Base-by-base conservation (phyloP, 1,140 invertebrate genomes). In the Steinernema khuongi region DNA sequence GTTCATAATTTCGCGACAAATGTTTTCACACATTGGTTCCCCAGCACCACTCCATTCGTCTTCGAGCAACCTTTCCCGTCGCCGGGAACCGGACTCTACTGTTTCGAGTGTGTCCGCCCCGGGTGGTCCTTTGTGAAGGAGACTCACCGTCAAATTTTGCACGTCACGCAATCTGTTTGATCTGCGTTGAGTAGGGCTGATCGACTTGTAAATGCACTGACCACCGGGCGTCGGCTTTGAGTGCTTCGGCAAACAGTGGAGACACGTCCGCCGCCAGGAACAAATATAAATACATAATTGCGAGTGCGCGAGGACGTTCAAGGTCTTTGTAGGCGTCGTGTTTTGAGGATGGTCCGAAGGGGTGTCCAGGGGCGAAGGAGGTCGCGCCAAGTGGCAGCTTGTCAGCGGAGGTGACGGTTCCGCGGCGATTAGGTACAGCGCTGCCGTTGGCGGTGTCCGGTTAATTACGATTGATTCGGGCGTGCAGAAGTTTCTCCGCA, bases 281-380 rank as follows among this genome's bases (percentile, higher is more conserved):
- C 50, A 60, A 60, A 60, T 22, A 60, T 60, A 60, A 60, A 60
- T 60, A 60, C 50, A 60, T 60, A 60, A 60, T 60, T 60, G 50
- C 50, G 36, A 11, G 7, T 41, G 36, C n/a, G 2, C 7, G 11
- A 26, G 14, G 4, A 22, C 50, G 50, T 26, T 60, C 50, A 60
- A 60, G 50, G 50, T 60, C 50, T 22, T 60, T 41, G 36, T 41
- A n/a, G 50, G 11, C 4, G 50, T 26, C 26, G 50, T 60, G 22
- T 60, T 60, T 60, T 60, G 50, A 17, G 50, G 50, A 60, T 60
- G 50, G 50, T 2, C 7, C 11, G 50, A 14, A 14, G 50, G 26
- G 50, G 19, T 22, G 19, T 22, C 26, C 14, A 41, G 36, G 36
- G n/a, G 36, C 36, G 36, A 11, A 11, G 36, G 36, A 41, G 36